phyloP scores from a whole-genome alignment of 2,888 invertebrate species.

The Drosophila mayaguana region DNA sequence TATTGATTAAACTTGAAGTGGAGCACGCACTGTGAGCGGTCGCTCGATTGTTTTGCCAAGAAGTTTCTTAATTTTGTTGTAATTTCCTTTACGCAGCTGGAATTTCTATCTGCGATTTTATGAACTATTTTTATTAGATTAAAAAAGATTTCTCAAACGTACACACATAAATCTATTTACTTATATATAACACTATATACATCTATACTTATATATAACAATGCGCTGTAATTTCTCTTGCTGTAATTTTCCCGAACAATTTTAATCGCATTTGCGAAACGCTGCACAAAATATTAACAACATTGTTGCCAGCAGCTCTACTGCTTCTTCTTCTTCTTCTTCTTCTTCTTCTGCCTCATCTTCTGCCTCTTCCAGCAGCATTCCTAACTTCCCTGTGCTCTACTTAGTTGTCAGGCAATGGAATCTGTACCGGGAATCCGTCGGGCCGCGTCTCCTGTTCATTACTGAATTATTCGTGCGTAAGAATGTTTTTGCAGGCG shows the following conservation, averaged over 20 bases:
- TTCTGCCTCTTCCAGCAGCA: neutral
- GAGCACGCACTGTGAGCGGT: slow-evolving; percentile 63
- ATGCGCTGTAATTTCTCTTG: slow-evolving; percentile 63
- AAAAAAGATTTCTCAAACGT: slow-evolving; percentile 43
- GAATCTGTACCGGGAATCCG: slow-evolving; percentile 37
- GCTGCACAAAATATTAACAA: slow-evolving; percentile 71
- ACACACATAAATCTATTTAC: slow-evolving; percentile 16
- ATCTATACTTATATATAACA: slow-evolving; percentile 22
- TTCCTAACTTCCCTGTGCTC: neutral
- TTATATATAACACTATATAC: slow-evolving; percentile 8
- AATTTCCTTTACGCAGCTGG: slow-evolving; percentile 78
- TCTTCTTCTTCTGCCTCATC: neutral
- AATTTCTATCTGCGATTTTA: slow-evolving; percentile 81
- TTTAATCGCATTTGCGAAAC: slow-evolving; percentile 77
- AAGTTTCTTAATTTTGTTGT: slow-evolving; percentile 80
- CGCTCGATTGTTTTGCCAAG: slow-evolving; percentile 43
- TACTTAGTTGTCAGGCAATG: slow-evolving; percentile 6
- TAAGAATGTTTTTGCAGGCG: slow-evolving; percentile 71
- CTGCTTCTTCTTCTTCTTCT: neutral
- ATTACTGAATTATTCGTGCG: slow-evolving; percentile 81
- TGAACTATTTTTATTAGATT: slow-evolving; percentile 82
- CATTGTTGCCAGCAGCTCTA: slow-evolving; percentile 52
- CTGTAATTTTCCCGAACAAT: slow-evolving; percentile 79
- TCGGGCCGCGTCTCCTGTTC: slow-evolving; percentile 58
- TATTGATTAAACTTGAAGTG: slow-evolving; percentile 80